Evolutionary conservation across 2,888 invertebrate genomes (phyloP), one percentile per base, ranked within the genome.

Genomic region (Capitulum mitella): DNA sequence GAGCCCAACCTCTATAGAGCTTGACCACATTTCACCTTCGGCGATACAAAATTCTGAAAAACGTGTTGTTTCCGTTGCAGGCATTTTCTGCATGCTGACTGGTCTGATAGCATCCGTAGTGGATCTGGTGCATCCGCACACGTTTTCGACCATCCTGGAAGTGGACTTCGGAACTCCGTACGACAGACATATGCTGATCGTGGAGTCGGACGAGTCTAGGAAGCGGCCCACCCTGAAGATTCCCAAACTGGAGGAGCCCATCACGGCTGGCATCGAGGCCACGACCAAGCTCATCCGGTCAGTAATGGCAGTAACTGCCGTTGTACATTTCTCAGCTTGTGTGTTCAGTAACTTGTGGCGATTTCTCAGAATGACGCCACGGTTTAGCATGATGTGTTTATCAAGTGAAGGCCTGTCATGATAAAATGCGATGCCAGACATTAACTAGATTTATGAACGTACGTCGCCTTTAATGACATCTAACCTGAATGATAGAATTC

Each of bases 141-240:
- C 92, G 83, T 96, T 97, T 87, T 94, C 95, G 74, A 96, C 95
- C 0, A 93, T 95, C 82, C 87, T 95, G 79, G 94, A 94, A 86
- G 92, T 96, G 75, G 95, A 97, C 87, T 96, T 94, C 85, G 96
- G 95, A 85, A 96, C 96, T 29, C 96, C 96, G 0, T 96, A 95
- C 85, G 95, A 95, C 86, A 88, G 95, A 76, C 95, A 95, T 85
- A 94, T 95, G 80, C 93, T 95, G 79, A 92, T 95, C 81, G 82
- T 82, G 64, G 82, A 82, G 58, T 95, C 94, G 83, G 82, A 82
- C 54, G 82, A 82, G 46, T 94, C 94, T 83, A 83, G 83, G 78
- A 90, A 91, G 83, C 88, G 90, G 77, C 89, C 88, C 83, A 89
- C 90, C 83, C 88, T 87, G 79, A 89, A 87, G 80, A 88, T 87